These are phyloP conservation scores for Propithecus deckenii DNA, from an alignment of 2,797 vertebrate genomes.

Conservation along the genomic window DNA sequence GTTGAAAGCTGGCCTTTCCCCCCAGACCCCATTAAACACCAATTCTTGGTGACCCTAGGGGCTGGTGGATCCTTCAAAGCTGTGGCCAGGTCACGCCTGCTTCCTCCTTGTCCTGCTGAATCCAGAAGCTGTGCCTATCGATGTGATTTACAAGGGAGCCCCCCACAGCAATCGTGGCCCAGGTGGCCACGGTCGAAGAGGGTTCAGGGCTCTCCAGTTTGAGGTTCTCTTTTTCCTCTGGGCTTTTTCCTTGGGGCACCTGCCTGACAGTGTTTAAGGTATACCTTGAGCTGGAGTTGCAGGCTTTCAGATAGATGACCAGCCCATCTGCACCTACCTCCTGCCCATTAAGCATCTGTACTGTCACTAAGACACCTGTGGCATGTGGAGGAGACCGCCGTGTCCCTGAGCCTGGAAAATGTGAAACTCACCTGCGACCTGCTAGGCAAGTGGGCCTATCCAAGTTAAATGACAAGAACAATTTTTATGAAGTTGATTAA, in stretches of 20 bases:
- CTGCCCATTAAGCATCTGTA: not conserved
- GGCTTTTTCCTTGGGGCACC: not conserved
- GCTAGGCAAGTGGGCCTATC: conserved; percentile 55
- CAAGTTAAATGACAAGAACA: conserved; percentile 64
- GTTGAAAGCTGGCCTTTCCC: conserved; percentile 2
- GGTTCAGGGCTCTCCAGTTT: not conserved
- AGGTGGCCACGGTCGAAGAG: not conserved
- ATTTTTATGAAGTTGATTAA: conserved; percentile 71
- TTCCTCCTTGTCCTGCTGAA: conserved; percentile 52
- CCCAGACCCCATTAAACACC: conserved; percentile 15
- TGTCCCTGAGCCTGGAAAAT: conserved; percentile 81
- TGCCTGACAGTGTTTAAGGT: not conserved
- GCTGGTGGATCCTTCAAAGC: conserved; percentile 21
- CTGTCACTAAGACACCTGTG: conserved; percentile 37
- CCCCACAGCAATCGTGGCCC: not conserved
- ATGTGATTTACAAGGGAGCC: not conserved
- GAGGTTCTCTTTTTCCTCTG: not conserved
- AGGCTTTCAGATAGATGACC: conserved; percentile 55
- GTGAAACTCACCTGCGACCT: conserved; percentile 73
- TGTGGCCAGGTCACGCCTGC: not conserved
- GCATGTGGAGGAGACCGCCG: conserved; percentile 23
- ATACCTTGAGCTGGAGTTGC: conserved; percentile 18
- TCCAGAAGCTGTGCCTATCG: conserved; percentile 45
- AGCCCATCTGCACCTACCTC: conserved; percentile 59
- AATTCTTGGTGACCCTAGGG: conserved; percentile 11